Conservation (phyloP, 2,113 vertebrate species). For the Eurypyga helias region DNA sequence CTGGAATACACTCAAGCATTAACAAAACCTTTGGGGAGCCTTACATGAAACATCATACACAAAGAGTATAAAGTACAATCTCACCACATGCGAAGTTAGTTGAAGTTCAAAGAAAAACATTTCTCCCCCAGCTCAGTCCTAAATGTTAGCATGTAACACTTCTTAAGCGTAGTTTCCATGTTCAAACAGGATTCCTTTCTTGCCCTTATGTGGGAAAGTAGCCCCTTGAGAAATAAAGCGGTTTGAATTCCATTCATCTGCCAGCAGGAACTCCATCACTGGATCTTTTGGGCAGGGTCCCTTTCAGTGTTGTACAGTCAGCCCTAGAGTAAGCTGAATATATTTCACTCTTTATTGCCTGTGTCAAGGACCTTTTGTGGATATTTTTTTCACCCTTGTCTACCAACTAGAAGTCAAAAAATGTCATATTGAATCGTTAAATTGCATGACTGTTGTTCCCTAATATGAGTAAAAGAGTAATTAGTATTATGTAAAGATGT, state of each 20-base stretch:
- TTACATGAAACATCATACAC: not conserved
- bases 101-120: not conserved
- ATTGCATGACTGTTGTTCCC: not conserved
- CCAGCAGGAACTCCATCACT: not conserved
- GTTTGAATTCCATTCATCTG: not conserved
- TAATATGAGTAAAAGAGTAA: not conserved
- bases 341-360: not conserved
- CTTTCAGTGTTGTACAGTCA: not conserved
- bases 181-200: not conserved
- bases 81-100: not conserved
- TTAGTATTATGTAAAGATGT: not conserved
- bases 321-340: not conserved
- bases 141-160: not conserved
- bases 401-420: not conserved
- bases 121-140: not conserved
- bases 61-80: not conserved
- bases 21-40: not conserved
- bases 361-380: not conserved
- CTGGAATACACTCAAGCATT: not conserved
- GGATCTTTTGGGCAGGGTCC: not conserved
- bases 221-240: not conserved
- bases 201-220: not conserved
- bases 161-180: not conserved
- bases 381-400: not conserved
- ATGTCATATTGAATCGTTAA: not conserved